These are phyloP conservation scores for Beris chalybata DNA, from an alignment of 2,888 invertebrate species.

Conservation along the genomic window DNA sequence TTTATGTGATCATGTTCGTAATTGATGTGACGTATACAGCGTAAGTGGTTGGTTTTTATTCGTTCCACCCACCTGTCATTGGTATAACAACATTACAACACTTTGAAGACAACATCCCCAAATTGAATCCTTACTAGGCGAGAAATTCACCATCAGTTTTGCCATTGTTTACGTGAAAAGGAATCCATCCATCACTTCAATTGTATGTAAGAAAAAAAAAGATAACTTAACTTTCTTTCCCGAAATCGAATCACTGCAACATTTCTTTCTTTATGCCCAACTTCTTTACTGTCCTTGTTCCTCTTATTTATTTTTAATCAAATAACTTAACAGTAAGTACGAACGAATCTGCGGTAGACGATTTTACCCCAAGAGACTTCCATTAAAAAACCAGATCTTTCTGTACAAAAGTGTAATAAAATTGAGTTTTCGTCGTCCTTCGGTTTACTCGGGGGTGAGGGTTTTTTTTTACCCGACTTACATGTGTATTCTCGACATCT, in stretches of 20 bases:
- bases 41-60: too few relatives aligned
- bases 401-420: conserved; percentile 21
- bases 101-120: too few relatives aligned
- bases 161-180: background rate
- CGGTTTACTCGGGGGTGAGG: too few relatives aligned
- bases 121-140: too few relatives aligned
- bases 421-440: conserved; percentile 8
- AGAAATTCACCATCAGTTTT: too few relatives aligned
- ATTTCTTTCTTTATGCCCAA: conserved; percentile 7
- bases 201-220: conserved; percentile 3
- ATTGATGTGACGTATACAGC: too few relatives aligned
- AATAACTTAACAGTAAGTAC: too few relatives aligned
- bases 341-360: background rate
- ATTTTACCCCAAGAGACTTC: conserved; percentile 13
- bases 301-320: too few relatives aligned
- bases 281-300: background rate
- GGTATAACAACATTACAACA: too few relatives aligned
- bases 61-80: too few relatives aligned
- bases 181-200: conserved; percentile 20
- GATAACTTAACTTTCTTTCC: conserved; percentile 7
- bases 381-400: background rate
- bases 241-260: conserved; percentile 24
- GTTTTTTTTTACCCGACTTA: background rate
- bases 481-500: conserved; percentile 13
- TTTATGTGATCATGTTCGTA: too few relatives aligned